Evolutionary conservation across 2,113 vertebrate species (phyloP).

Genomic region (Neogobius melanostomus): DNA sequence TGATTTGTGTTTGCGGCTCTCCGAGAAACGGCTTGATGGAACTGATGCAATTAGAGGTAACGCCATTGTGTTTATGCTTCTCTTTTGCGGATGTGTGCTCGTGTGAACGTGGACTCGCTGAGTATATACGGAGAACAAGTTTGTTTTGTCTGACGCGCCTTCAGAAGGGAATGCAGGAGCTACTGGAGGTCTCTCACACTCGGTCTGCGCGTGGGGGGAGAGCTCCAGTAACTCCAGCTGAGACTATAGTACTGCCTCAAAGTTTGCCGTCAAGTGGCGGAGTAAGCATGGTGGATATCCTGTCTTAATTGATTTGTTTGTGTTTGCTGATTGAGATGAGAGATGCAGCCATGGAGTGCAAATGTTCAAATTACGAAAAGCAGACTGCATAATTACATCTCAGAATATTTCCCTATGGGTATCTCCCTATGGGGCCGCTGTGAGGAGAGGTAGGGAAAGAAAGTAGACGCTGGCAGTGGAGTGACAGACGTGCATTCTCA

Average conservation of each 20-base stretch:
- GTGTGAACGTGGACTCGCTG: constrained; percentile 5
- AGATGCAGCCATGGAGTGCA: constrained; percentile 61
- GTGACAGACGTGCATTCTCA: constrained; percentile 27
- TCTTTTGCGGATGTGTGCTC: constrained; percentile 1
- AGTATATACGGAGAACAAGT: constrained; percentile 7
- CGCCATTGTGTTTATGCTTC: constrained; percentile 43
- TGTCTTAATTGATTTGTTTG: constrained; percentile 66
- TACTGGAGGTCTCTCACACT: too few species aligned
- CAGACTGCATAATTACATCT: constrained; percentile 66
- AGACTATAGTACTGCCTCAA: constrained; percentile 16
- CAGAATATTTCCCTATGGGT: constrained; percentile 61
- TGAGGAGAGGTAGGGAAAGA: constrained; percentile 43
- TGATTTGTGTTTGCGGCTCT: constrained; percentile 66
- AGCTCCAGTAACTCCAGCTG: background rate
- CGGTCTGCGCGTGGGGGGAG: background rate
- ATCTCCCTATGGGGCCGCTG: constrained; percentile 34
- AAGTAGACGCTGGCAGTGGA: constrained; percentile 20
- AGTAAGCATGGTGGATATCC: constrained; percentile 58
- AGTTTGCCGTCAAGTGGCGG: constrained; percentile 43
- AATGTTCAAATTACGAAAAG: constrained; percentile 68
- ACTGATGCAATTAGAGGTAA: constrained; percentile 72
- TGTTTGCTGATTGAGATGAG: constrained; percentile 69
- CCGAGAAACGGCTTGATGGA: constrained; percentile 53
- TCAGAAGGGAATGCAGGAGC: constrained; percentile 2
- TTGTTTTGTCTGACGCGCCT: constrained; percentile 19